Evolutionary conservation across 2,113 vertebrate species (phyloP).

Genomic region (Podiceps cristatus): DNA sequence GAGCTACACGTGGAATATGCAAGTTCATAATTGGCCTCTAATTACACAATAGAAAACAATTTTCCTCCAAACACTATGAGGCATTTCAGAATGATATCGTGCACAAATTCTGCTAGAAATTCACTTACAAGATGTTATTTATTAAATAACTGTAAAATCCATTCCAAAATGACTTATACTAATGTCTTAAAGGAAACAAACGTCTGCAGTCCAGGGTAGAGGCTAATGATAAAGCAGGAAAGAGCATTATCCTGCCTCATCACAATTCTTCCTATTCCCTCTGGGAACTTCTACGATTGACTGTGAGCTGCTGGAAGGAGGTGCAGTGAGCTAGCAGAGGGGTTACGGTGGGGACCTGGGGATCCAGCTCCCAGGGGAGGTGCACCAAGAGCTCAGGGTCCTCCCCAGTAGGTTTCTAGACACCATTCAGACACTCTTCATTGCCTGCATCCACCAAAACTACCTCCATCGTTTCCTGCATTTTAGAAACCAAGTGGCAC

Average conservation of each 20-base stretch:
- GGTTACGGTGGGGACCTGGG: fast-evolving
- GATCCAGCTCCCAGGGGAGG: neutral
- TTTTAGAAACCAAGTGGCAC: neutral
- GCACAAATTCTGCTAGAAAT: neutral
- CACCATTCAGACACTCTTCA: neutral
- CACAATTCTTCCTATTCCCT: neutral
- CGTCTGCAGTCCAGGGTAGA: neutral
- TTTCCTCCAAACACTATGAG: neutral
- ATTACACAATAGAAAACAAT: neutral
- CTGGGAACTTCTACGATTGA: neutral
- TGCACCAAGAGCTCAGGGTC: neutral
- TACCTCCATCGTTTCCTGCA: neutral
- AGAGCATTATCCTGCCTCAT: neutral
- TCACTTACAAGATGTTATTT: neutral
- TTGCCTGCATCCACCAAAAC: neutral
- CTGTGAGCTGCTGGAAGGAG: neutral
- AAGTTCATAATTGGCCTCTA: neutral
- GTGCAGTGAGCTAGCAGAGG: neutral
- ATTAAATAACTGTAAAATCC: neutral
- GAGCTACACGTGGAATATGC: neutral
- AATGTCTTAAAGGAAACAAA: neutral
- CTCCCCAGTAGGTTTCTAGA: neutral
- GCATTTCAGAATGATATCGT: neutral
- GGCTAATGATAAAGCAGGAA: neutral
- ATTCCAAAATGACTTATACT: neutral